Conservation (phyloP, 2,888 invertebrate genomes). For the Megamerina dolium region DNA sequence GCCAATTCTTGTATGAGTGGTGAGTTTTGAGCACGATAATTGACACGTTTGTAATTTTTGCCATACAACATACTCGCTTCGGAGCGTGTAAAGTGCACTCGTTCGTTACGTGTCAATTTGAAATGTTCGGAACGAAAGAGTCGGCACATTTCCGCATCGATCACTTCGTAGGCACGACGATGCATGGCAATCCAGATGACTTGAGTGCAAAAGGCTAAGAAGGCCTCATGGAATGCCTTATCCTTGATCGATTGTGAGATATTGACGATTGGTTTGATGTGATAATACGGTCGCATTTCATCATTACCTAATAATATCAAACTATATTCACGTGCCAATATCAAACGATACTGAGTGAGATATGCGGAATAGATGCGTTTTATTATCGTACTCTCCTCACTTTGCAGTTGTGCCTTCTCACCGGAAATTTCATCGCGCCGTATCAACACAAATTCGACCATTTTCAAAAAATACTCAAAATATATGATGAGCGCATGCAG, state of each 20-base stretch:
- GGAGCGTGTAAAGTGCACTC: conserved; percentile 26
- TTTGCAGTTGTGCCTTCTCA: conserved; percentile 35
- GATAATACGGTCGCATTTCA: conserved; percentile 38
- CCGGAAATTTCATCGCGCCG: conserved; percentile 40
- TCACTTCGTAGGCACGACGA: conserved; percentile 37
- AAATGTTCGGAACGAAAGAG: conserved; percentile 46
- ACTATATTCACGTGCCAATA: conserved; percentile 45
- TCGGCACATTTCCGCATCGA: conserved; percentile 43
- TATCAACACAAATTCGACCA: conserved; percentile 43
- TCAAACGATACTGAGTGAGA: conserved; percentile 40
- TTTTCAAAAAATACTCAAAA: conserved; percentile 44
- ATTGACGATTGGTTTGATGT: conserved; percentile 33
- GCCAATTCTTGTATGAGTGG: conserved; percentile 42
- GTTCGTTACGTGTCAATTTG: conserved; percentile 26
- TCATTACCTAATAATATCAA: conserved; percentile 35
- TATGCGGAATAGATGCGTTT: conserved; percentile 38
- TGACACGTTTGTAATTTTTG: conserved; percentile 33
- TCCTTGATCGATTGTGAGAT: conserved; percentile 37
- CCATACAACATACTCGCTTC: conserved; percentile 41
- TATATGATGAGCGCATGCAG: conserved; percentile 43
- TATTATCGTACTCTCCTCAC: conserved; percentile 33
- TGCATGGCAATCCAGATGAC: conserved; percentile 45
- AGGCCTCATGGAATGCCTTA: conserved; percentile 36
- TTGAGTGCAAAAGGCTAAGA: conserved; percentile 38
- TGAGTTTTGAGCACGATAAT: conserved; percentile 41